Evolutionary conservation across 2,797 vertebrate species (phyloP).

Genomic region (Synanceia verrucosa): DNA sequence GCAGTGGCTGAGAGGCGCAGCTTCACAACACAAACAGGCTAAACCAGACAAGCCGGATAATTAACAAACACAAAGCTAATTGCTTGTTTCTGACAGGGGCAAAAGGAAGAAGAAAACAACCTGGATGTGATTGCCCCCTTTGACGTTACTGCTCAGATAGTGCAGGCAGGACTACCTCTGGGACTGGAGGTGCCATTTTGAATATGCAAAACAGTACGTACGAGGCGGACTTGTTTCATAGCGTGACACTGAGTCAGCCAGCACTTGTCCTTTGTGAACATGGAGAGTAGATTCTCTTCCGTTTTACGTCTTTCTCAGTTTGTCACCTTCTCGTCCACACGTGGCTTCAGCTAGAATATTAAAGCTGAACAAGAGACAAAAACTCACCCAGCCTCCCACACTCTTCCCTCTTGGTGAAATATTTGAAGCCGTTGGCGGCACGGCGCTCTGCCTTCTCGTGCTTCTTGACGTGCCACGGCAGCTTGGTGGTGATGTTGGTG

Average conservation of each 20-base stretch:
- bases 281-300: constrained; percentile 55
- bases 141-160: constrained; percentile 70
- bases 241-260: constrained; percentile 62
- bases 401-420: constrained; percentile 98
- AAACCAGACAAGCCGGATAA: constrained; percentile 85
- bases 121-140: constrained; percentile 79
- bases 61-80: constrained; percentile 88
- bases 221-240: constrained; percentile 61
- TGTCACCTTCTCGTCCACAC: constrained; percentile 57
- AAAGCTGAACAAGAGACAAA: constrained; percentile 7
- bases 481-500: constrained; percentile 99
- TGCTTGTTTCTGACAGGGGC: constrained; percentile 86
- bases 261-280: constrained; percentile 67
- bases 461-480: constrained; percentile 98
- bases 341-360: constrained; percentile 26
- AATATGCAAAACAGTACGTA: constrained; percentile 67
- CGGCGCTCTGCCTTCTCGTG: constrained; percentile 98
- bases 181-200: constrained; percentile 66
- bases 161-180: constrained; percentile 61
- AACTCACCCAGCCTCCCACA: constrained; percentile 93
- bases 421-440: constrained; percentile 98
- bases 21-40: constrained; percentile 82
- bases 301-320: constrained; percentile 51
- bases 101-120: constrained; percentile 85
- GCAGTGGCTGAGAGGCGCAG: constrained; percentile 80